Percentiles rank a stretch among this genome's conserved stretches.
phyloP scores from a whole-genome alignment of 2,113 vertebrate species.

The Pterocles gutturalis region DNA sequence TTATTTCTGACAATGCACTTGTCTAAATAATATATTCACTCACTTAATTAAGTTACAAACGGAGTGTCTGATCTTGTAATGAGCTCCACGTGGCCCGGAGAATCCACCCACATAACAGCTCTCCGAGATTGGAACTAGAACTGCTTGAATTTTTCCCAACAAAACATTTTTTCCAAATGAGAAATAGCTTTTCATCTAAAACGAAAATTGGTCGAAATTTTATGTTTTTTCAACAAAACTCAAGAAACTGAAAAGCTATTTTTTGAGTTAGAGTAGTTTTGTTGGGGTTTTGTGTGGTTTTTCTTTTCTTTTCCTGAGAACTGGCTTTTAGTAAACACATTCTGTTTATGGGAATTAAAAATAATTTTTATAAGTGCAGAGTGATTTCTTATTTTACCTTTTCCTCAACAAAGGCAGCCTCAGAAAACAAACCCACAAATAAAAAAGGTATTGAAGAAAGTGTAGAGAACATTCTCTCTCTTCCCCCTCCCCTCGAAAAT shows the following conservation, averaged over 20 bases:
- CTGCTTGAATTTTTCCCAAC: neutral
- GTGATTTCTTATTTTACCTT: neutral
- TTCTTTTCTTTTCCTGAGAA: neutral
- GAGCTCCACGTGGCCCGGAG: neutral
- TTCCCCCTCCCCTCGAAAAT: neutral
- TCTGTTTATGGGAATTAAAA: neutral
- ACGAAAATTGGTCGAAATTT: neutral
- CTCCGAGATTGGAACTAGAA: neutral
- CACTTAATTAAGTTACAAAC: neutral
- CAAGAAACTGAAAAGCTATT: neutral
- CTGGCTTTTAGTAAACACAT: neutral
- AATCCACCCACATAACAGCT: neutral
- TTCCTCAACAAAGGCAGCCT: neutral
- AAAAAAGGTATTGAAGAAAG: neutral
- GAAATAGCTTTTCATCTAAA: neutral
- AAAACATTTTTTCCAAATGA: neutral
- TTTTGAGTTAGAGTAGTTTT: neutral
- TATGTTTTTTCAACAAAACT: neutral
- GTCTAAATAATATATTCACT: neutral
- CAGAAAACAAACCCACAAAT: neutral
- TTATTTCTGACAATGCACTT: neutral
- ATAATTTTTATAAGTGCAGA: neutral
- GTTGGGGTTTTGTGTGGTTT: neutral
- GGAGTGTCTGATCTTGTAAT: neutral
- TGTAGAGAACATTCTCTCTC: neutral